Conservation (phyloP, 2,113 vertebrate genomes). For the Edolisoma coerulescens region DNA sequence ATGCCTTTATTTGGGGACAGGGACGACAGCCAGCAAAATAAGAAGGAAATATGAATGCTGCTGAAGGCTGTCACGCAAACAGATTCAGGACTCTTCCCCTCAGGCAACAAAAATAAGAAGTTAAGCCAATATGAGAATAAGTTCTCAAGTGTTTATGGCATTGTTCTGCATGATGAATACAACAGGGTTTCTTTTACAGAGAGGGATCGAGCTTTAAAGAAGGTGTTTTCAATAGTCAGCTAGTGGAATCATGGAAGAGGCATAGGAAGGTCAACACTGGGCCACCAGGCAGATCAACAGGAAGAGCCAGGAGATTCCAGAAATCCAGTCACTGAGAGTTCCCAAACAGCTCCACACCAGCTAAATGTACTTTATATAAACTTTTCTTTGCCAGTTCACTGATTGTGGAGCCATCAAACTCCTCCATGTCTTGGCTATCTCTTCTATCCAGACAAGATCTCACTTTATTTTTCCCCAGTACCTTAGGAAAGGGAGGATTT, state of each 20-base stretch:
- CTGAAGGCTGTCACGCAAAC: constrained; percentile 14
- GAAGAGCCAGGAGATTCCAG: not conserved
- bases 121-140: not conserved
- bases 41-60: not conserved
- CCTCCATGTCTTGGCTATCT: not conserved
- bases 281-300: not conserved
- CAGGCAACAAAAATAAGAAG: not conserved
- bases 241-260: not conserved
- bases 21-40: constrained; percentile 2
- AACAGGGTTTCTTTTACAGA: not conserved
- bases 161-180: not conserved
- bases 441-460: not conserved
- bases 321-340: not conserved
- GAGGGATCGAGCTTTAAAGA: not conserved
- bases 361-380: not conserved
- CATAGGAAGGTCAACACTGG: not conserved
- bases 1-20: not conserved
- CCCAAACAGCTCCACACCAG: not conserved
- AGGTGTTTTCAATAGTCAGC: not conserved
- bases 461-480: not conserved
- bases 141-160: not conserved
- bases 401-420: not conserved
- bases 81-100: not conserved
- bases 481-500: not conserved
- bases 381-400: not conserved